These are phyloP conservation scores for Synergus japonicus DNA, from an alignment of 2,888 invertebrate species.

Conservation along the genomic window DNA sequence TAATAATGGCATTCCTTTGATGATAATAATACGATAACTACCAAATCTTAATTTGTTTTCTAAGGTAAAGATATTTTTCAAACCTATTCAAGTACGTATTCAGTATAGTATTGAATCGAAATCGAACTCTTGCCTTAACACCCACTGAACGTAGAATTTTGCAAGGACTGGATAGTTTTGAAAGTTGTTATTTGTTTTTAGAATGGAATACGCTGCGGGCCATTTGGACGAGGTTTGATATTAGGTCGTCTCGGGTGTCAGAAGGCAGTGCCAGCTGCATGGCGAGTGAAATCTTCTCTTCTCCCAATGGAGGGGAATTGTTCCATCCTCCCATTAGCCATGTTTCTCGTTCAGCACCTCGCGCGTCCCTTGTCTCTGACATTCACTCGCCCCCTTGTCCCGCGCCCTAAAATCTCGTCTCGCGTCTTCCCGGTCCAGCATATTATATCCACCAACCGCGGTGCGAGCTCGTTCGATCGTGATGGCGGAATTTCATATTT, in stretches of 20 bases:
- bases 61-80: too few relatives aligned
- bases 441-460: constrained; percentile 65
- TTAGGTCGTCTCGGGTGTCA: constrained; percentile 49
- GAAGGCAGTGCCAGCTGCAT: constrained; percentile 52
- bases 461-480: constrained; percentile 68
- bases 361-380: constrained; percentile 47
- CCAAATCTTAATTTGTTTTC: background rate
- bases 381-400: constrained; percentile 48
- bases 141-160: too few relatives aligned
- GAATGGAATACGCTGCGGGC: constrained; percentile 40
- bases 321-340: constrained; percentile 49
- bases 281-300: constrained; percentile 50
- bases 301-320: constrained; percentile 58
- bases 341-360: constrained; percentile 50
- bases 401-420: constrained; percentile 52
- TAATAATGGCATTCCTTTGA: too few relatives aligned
- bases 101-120: too few relatives aligned
- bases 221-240: constrained; percentile 52
- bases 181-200: background rate
- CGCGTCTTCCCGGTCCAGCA: constrained; percentile 60
- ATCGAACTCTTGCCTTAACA: too few relatives aligned
- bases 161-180: background rate
- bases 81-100: too few relatives aligned
- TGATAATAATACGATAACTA: background rate
- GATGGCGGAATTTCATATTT: constrained; percentile 67